phyloP scores from a whole-genome alignment of 2,113 vertebrate species.

The Chamaetylas fuelleborni region DNA sequence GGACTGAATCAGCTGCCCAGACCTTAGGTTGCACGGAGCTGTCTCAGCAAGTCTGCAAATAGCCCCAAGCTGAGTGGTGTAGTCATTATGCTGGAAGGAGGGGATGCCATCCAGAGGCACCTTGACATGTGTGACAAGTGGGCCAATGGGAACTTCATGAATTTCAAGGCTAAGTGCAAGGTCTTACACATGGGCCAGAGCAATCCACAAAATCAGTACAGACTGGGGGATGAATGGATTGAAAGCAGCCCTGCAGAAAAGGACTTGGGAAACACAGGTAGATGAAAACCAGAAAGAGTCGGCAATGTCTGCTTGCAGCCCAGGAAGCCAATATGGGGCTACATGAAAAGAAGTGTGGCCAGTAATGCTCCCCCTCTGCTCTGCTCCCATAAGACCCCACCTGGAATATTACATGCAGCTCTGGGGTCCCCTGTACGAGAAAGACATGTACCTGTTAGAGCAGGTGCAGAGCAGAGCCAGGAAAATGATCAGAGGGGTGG shows the following conservation, averaged over 20 bases:
- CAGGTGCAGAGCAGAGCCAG: neutral
- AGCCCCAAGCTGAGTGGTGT: neutral
- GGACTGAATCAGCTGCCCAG: neutral
- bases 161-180: neutral
- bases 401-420: neutral
- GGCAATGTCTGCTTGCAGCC: rapidly evolving
- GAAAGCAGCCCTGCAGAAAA: neutral
- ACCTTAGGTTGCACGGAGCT: neutral
- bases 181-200: neutral
- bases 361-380: neutral
- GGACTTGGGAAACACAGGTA: neutral
- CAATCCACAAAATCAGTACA: neutral
- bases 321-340: neutral
- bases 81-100: neutral
- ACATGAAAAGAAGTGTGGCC: rapidly evolving
- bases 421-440: neutral
- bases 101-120: neutral
- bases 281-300: neutral
- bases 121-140: neutral
- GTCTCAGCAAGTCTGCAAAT: neutral
- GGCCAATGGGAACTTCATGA: neutral
- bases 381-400: neutral
- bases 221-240: neutral
- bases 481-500: neutral
- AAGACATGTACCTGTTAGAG: neutral